A percentile compares a stretch with the other conserved stretches of the same genome.
Evolutionary conservation across 1,140 invertebrate species (phyloP).

Genomic region (Neuroterus valhalla): DNA sequence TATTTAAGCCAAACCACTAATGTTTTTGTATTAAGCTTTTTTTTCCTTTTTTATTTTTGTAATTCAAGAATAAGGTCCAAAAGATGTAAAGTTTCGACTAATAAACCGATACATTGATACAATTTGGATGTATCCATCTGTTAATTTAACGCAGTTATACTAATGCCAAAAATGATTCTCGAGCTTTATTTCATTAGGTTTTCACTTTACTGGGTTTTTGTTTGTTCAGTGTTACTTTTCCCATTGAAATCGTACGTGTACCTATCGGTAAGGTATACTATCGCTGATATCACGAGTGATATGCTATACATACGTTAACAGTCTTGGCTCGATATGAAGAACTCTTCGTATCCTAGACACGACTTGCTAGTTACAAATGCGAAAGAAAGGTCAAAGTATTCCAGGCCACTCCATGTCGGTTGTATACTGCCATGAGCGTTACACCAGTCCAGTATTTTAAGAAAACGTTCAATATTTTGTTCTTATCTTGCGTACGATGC

Average conservation of each 20-base stretch:
- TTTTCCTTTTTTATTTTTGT: constrained; percentile 52
- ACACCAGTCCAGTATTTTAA: constrained; percentile 47
- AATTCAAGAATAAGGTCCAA: constrained; percentile 54
- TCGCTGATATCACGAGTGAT: constrained; percentile 49
- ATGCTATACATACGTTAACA: constrained; percentile 48
- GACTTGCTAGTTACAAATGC: constrained; percentile 57
- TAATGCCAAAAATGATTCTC: background rate
- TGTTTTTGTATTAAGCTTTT: constrained; percentile 66
- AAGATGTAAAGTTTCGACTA: constrained; percentile 51
- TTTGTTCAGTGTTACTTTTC: constrained; percentile 34
- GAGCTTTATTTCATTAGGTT: background rate
- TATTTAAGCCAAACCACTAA: constrained; percentile 63
- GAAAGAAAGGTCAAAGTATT: constrained; percentile 53
- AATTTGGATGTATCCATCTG: constrained; percentile 64
- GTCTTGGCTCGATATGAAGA: constrained; percentile 64
- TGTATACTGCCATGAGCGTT: constrained; percentile 52
- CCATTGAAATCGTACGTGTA: constrained; percentile 49
- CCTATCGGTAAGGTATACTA: constrained; percentile 50
- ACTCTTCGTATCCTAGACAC: constrained; percentile 61
- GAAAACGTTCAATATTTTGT: constrained; percentile 59
- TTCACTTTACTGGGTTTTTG: constrained; percentile 43
- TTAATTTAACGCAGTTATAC: background rate
- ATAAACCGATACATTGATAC: constrained; percentile 48
- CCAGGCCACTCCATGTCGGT: constrained; percentile 42
- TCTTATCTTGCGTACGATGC: constrained; percentile 53